A percentile compares a stretch with the other conserved stretches of the same genome.
Conservation (phyloP, 2,797 vertebrate species). For the Falco berigora region DNA sequence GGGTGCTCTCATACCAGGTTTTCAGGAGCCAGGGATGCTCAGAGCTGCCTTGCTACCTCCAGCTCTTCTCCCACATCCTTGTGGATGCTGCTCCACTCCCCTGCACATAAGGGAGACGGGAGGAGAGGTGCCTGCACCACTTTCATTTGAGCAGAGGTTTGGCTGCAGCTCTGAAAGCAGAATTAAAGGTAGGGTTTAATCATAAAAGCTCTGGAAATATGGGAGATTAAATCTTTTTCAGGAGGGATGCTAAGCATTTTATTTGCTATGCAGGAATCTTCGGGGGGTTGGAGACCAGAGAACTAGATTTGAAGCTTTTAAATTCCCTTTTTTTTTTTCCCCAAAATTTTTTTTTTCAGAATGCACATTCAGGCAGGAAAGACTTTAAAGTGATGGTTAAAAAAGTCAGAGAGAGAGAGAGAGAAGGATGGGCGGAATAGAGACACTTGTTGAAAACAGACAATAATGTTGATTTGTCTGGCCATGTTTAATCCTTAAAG, state of each 20-base stretch:
- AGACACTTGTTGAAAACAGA: slow-evolving; percentile 26
- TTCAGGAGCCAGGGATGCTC: neutral
- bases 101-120: neutral
- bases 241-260: slow-evolving; percentile 4
- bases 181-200: slow-evolving; percentile 41
- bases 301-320: slow-evolving; percentile 58
- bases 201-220: slow-evolving; percentile 46
- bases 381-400: neutral
- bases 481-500: neutral
- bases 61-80: neutral
- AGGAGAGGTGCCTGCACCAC: neutral
- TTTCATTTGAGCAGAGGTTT: neutral
- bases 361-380: slow-evolving; percentile 7
- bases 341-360: slow-evolving; percentile 11
- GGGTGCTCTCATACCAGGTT: neutral
- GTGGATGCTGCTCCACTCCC: neutral
- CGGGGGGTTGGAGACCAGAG: slow-evolving; percentile 14
- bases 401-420: neutral
- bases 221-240: slow-evolving; percentile 29
- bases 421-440: neutral
- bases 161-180: neutral
- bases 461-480: neutral
- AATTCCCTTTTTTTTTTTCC: neutral
- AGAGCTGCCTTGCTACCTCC: neutral
- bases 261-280: slow-evolving; percentile 56